Percentiles rank a stretch among this genome's conserved stretches.
These are phyloP conservation scores for Oceanites oceanicus DNA, from an alignment of 2,113 vertebrate species.

Conservation along the genomic window DNA sequence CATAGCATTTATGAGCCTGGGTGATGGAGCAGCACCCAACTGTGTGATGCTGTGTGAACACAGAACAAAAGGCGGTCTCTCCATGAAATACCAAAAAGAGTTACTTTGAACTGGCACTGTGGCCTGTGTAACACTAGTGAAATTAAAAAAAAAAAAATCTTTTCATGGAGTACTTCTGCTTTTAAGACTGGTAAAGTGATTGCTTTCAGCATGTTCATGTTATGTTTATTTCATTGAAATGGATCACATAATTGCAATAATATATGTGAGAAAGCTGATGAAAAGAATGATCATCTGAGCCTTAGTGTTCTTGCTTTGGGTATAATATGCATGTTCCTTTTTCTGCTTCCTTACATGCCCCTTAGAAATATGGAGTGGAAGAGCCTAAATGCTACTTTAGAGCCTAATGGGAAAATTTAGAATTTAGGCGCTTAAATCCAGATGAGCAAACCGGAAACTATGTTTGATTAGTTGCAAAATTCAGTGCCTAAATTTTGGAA, in stretches of 20 bases:
- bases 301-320: neutral
- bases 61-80: neutral
- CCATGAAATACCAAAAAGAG: neutral
- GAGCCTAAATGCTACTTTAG: neutral
- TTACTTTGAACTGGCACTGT: neutral
- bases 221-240: neutral
- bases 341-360: neutral
- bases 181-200: neutral
- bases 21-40: neutral
- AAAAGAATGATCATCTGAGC: neutral
- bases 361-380: neutral
- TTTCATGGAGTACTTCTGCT: neutral
- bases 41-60: neutral
- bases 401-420: neutral
- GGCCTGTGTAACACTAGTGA: neutral
- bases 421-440: neutral
- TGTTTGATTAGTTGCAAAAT: neutral
- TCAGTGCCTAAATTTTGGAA: neutral
- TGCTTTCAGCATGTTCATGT: neutral
- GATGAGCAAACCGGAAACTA: neutral
- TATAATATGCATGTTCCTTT: neutral
- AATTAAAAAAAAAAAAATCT: neutral
- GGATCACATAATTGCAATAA: neutral
- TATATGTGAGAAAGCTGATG: neutral
- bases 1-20: neutral